Evolutionary conservation across 2,797 vertebrate species (phyloP).

Genomic region (Psittacula derbiana): DNA sequence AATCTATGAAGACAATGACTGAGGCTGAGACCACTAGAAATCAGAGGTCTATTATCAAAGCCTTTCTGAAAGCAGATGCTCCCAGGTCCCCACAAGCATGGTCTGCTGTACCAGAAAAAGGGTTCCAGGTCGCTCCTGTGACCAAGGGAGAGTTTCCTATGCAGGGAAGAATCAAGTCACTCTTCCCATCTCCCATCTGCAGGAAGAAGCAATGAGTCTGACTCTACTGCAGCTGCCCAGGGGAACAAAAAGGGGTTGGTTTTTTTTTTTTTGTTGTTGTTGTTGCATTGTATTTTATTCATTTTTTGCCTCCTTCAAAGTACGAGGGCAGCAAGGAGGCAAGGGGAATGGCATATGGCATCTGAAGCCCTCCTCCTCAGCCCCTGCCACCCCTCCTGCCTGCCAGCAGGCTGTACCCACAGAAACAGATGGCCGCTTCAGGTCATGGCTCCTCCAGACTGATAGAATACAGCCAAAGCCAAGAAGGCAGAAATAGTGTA

Average conservation of each 20-base stretch:
- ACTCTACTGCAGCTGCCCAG: background rate
- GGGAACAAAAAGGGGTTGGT: background rate
- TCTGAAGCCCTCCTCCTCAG: background rate
- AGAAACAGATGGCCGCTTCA: background rate
- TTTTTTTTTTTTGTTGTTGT: background rate
- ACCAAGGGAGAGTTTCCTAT: background rate
- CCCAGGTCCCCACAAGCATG: fast-evolving
- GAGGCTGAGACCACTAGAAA: background rate
- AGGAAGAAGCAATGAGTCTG: background rate
- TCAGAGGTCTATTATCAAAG: background rate
- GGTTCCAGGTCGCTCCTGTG: background rate
- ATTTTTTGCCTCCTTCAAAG: background rate
- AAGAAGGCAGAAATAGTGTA: background rate
- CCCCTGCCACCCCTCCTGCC: background rate
- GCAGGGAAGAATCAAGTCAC: background rate
- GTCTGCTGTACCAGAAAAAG: background rate
- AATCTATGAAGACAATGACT: background rate
- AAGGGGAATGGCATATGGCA: background rate
- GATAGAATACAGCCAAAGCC: background rate
- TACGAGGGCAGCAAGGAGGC: background rate
- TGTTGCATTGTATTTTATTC: background rate
- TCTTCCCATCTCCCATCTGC: background rate
- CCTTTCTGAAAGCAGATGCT: background rate
- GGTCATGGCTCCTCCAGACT: background rate
- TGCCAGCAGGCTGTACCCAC: background rate